A percentile compares a stretch with the other conserved stretches of the same genome.
phyloP scores from a whole-genome alignment of 2,888 invertebrate species.

The Seira ritae region DNA sequence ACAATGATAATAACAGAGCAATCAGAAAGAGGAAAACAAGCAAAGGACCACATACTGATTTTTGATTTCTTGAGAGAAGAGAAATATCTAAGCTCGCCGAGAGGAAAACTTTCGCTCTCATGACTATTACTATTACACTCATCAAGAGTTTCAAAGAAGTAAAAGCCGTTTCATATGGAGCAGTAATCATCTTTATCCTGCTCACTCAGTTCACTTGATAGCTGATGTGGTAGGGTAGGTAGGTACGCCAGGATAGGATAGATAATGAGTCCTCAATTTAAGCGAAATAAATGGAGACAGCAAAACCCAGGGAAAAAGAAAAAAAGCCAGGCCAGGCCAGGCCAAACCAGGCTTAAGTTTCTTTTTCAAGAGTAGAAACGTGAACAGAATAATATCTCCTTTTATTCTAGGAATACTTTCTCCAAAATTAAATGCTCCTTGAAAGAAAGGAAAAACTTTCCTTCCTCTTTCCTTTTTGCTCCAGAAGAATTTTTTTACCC shows the following conservation, averaged over 20 bases:
- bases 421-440: constrained; percentile 21
- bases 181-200: constrained; percentile 16
- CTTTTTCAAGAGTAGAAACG: constrained; percentile 34
- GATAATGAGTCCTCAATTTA: constrained; percentile 52
- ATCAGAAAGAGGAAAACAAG: constrained; percentile 4
- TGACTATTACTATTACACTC: constrained; percentile 12
- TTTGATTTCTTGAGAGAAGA: constrained; percentile 3
- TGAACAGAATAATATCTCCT: constrained; percentile 37
- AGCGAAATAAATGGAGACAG: constrained; percentile 29
- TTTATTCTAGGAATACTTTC: not conserved
- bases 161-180: constrained; percentile 29
- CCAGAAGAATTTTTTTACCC: not conserved
- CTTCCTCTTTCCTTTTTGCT: not conserved
- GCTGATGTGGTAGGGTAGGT: too few relatives aligned
- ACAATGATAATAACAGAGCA: constrained; percentile 4
- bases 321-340: constrained; percentile 15
- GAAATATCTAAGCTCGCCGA: constrained; percentile 4
- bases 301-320: constrained; percentile 2
- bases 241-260: not conserved
- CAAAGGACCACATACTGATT: not conserved
- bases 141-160: constrained; percentile 22
- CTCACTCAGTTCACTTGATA: not conserved
- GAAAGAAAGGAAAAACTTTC: not conserved
- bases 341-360: constrained; percentile 24
- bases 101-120: not conserved